Base-by-base conservation (phyloP, 2,797 vertebrate species). In the Antennarius maculatus region DNA sequence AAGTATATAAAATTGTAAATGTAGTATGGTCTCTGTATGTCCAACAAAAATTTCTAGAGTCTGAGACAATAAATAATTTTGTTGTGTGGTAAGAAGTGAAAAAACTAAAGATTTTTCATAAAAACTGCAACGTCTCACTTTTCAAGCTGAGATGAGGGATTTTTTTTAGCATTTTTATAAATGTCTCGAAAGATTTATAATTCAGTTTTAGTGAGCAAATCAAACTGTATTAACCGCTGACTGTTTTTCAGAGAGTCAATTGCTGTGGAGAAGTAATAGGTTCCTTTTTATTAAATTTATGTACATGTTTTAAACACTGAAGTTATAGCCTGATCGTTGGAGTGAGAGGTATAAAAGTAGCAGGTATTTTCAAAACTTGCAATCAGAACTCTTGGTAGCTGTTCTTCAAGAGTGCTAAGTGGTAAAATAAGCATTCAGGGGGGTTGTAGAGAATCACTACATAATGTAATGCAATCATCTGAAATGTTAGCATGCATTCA, bases 371-470 rank as follows among this genome's bases (percentile, higher is more conserved):
- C 3, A 34, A 57, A 59, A 53, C 18, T 50, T 47, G 16, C 15
- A 54, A 16, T 59, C 16, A 42, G 4, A 60, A 34, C 54, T 51
- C 8, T 17, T 54, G 46, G 57, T 79, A 50, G 52, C 29, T 54
- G 23, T 39, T 12, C 1, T 6, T 53, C 31, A 23, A 55, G 29
- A 34, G 17, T 31, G 29, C 47, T 53, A 52, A 60, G 34, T 58
- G 54, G 58, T 52, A 39, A 61, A 73, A 50, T 57, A 47, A 31
- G 48, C 52, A 55, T 46, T 68, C 14, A 37, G 48, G 47, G 54
- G 49, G 68, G 55, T 5, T 41, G 34, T 65, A 18, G 57, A 54
- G 45, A 58, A 69, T 81, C 78, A 74, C 9, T 11, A 16, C 18
- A 16, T 37, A n/a, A 77, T 53, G 17, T 27, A 65, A 61, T 52